These are phyloP conservation scores for Epicauta chinensis DNA, from an alignment of 1,140 invertebrate species.

Conservation along the genomic window DNA sequence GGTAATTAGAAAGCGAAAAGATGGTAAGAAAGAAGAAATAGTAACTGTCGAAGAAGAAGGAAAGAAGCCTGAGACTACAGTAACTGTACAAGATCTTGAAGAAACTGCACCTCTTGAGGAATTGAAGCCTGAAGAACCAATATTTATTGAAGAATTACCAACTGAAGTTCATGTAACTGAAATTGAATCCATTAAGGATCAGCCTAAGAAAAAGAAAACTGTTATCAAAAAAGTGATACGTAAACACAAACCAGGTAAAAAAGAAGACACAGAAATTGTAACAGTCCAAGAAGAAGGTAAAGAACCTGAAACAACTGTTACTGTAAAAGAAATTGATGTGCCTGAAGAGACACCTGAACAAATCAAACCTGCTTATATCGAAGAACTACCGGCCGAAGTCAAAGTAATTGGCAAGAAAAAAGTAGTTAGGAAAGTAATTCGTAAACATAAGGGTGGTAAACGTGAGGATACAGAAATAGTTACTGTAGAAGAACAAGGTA, in stretches of 20 bases:
- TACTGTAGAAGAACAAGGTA: constrained; percentile 36
- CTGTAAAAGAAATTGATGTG: constrained; percentile 24
- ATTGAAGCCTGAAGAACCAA: constrained; percentile 31
- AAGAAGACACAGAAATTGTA: constrained; percentile 44
- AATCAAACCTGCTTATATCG: constrained; percentile 32
- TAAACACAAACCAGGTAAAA: too few relatives aligned
- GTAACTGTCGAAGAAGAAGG: constrained; percentile 40
- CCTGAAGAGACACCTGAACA: constrained; percentile 24
- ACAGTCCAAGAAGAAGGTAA: constrained; percentile 44
- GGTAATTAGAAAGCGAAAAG: constrained; percentile 32
- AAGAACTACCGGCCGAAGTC: constrained; percentile 26
- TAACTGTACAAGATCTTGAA: constrained; percentile 35
- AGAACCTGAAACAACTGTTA: constrained; percentile 31
- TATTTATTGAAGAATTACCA: constrained; percentile 36
- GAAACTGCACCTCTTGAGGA: constrained; percentile 26
- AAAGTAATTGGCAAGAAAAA: constrained; percentile 40
- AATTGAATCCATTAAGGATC: constrained; percentile 20
- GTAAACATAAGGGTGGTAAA: constrained; percentile 36
- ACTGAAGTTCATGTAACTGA: constrained; percentile 27
- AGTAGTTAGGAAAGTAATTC: constrained; percentile 33
- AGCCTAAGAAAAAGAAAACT: constrained; percentile 27
- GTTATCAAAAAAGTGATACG: constrained; percentile 31
- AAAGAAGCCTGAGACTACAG: constrained; percentile 35
- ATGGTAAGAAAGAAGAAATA: constrained; percentile 41
- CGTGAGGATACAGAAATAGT: constrained; percentile 37